phyloP scores from a whole-genome alignment of 2,113 vertebrate species.

The Gavia stellata region DNA sequence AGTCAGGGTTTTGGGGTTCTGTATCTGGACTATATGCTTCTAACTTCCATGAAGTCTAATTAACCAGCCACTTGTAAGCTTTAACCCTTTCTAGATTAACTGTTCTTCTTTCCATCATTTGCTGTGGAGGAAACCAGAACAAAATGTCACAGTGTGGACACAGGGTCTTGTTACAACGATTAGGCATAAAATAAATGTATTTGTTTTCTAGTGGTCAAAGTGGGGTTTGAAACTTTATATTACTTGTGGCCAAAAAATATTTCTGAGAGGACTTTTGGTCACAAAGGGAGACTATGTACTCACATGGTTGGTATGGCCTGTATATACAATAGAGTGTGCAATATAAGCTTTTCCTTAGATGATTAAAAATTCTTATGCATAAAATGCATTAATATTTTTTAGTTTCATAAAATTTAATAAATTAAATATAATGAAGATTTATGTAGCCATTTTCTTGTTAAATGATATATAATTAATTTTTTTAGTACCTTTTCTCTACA shows the following conservation, averaged over 20 bases:
- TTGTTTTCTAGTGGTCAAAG: slow-evolving; percentile 16
- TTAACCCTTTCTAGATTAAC: neutral
- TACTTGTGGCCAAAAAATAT: neutral
- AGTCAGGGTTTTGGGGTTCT: neutral
- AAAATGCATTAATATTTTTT: neutral
- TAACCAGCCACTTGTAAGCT: neutral
- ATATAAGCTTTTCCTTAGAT: neutral
- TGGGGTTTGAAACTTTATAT: neutral
- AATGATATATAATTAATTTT: neutral
- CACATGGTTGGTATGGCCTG: neutral
- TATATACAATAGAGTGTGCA: neutral
- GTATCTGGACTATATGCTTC: neutral
- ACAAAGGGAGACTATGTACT: neutral
- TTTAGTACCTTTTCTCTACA: neutral
- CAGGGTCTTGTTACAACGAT: neutral
- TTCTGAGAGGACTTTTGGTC: neutral
- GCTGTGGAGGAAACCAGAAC: neutral
- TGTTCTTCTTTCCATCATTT: neutral
- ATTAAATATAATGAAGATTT: neutral
- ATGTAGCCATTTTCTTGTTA: neutral
- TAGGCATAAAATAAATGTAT: neutral
- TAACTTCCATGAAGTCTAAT: neutral
- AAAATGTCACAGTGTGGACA: neutral
- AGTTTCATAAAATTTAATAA: neutral
- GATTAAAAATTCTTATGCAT: neutral